Evolutionary conservation across 1,140 invertebrate genomes (phyloP).

Genomic region (Drosophila sproati): DNA sequence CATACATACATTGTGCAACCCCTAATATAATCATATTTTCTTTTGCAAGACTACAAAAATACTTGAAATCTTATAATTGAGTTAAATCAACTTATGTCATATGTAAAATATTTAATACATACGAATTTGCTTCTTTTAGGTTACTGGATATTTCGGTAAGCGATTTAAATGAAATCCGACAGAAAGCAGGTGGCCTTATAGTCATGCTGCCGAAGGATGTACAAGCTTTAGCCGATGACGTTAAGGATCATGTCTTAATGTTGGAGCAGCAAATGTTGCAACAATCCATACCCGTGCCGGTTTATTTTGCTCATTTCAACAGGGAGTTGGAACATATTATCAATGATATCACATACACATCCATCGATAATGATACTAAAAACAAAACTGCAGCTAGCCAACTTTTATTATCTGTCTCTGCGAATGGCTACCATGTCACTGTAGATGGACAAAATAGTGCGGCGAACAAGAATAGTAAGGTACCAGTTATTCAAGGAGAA

Average conservation of each 20-base stretch:
- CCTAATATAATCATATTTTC: no score
- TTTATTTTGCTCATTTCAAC: slow-evolving; percentile 94
- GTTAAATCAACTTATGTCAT: no score
- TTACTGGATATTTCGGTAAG: slow-evolving; percentile 91
- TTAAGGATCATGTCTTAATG: slow-evolving; percentile 91
- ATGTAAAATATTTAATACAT: background rate
- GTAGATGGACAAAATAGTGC: slow-evolving; percentile 89
- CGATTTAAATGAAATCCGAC: slow-evolving; percentile 90
- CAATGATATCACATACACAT: slow-evolving; percentile 88
- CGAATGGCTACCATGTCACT: slow-evolving; percentile 96
- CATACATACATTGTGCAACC: no score
- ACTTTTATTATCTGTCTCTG: slow-evolving; percentile 93
- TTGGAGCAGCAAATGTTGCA: slow-evolving; percentile 93
- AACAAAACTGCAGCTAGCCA: slow-evolving; percentile 90
- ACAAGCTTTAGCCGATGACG: slow-evolving; percentile 87
- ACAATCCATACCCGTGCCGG: slow-evolving; percentile 93
- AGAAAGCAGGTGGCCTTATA: slow-evolving; percentile 93
- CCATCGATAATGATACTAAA: slow-evolving; percentile 60
- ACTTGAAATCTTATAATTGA: no score
- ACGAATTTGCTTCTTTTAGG: slow-evolving; percentile 74
- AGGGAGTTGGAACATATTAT: slow-evolving; percentile 91
- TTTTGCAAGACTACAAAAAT: no score
- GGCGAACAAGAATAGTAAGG: slow-evolving; percentile 90
- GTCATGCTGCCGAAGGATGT: slow-evolving; percentile 92
- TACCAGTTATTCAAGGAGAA: slow-evolving; percentile 94